Evolutionary conservation across 2,888 invertebrate species (phyloP).

Genomic region (Hartigia nigra): DNA sequence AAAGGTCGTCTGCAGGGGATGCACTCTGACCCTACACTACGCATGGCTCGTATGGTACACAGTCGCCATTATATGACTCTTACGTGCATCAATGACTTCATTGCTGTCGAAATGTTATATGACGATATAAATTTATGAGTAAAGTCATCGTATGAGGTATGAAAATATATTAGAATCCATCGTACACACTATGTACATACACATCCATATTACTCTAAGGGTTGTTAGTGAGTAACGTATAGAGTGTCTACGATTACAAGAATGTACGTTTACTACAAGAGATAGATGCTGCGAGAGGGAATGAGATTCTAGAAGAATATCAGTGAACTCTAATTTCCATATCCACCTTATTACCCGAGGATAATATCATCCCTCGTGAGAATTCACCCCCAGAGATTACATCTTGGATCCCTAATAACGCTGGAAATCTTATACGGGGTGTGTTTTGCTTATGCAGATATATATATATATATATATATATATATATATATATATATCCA

Average conservation of each 20-base stretch:
- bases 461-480: no score
- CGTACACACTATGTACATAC: constrained; percentile 28
- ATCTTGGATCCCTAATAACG: constrained; percentile 1
- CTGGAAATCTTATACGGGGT: background rate
- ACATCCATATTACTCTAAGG: constrained; percentile 25
- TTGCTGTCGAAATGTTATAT: background rate
- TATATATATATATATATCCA: background rate
- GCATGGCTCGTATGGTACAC: background rate
- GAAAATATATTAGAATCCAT: background rate
- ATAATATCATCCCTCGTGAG: constrained; percentile 52
- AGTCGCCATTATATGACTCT: constrained; percentile 10
- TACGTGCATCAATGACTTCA: constrained; percentile 20
- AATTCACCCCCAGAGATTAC: constrained; percentile 44
- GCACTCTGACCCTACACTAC: constrained; percentile 11
- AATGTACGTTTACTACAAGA: background rate
- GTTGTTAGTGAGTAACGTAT: background rate
- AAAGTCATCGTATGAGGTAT: background rate
- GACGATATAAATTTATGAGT: background rate
- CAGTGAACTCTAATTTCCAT: constrained; percentile 34
- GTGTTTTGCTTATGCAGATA: background rate
- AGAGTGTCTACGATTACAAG: background rate
- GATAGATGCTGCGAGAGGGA: background rate
- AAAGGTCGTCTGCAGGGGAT: constrained; percentile 35
- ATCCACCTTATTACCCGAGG: constrained; percentile 52
- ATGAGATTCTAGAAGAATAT: background rate